Evolutionary conservation across 2,113 vertebrate genomes (phyloP).

Genomic region (Ranitomeya variabilis): DNA sequence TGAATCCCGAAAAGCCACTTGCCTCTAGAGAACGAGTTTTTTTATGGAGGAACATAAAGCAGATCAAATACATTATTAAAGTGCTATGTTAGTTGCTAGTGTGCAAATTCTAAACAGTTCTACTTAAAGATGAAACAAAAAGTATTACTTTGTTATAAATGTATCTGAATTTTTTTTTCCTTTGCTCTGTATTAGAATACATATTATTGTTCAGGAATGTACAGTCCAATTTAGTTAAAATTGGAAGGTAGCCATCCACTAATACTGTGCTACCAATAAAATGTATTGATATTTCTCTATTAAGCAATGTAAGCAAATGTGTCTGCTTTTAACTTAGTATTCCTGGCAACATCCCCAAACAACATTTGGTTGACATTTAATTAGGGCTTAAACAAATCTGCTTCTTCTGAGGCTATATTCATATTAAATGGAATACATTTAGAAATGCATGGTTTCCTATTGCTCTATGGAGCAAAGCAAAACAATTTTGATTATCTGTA

Average conservation of each 20-base stretch:
- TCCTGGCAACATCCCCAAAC: conserved; percentile 1
- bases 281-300: not conserved
- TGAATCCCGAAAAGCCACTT: too few species aligned
- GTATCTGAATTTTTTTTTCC: not conserved
- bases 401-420: not conserved
- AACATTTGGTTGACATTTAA: not conserved
- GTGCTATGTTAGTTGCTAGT: not conserved
- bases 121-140: not conserved
- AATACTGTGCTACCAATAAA: not conserved
- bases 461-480: too few species aligned
- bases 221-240: not conserved
- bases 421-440: not conserved
- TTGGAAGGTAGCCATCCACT: not conserved
- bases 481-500: too few species aligned
- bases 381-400: conserved; percentile 28
- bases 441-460: not conserved
- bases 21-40: not conserved
- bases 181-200: not conserved
- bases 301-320: not conserved
- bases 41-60: not conserved
- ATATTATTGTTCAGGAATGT: not conserved
- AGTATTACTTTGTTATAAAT: not conserved
- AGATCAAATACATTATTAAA: not conserved
- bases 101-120: not conserved
- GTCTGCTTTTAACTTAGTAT: not conserved